Evolutionary conservation across 2,888 invertebrate species (phyloP), one percentile per base, ranked within the genome.

Genomic region (Drosophila eohydei): DNA sequence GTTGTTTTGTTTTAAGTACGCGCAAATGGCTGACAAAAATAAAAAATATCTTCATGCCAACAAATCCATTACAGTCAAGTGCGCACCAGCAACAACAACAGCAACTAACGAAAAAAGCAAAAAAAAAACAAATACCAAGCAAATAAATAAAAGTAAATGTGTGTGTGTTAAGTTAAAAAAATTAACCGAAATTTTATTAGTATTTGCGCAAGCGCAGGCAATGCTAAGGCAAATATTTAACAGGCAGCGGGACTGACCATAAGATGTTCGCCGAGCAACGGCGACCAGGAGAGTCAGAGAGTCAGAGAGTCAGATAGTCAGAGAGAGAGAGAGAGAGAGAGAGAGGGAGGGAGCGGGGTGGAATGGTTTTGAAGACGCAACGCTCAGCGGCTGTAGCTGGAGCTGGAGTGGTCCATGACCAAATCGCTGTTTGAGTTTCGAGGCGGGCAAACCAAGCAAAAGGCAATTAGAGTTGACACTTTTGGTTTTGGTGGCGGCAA

Each of bases 171-270:
- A 89, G 75, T 86, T 89, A 75, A 81, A 82, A 89, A 91, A 91
- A 91, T 91, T 91, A 91, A 90, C 92, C 91, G 84, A 92, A 92
- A 91, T 92, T 92, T 91, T 92, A 91, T 91, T 90, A 89, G 89
- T 92, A 90, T 92, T 92, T 89, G 88, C 91, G 86, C 90, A 87
- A 87, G 88, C 90, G 86, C 86, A 90, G 90, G 78, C 86, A 83
- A 89, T 90, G 91, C 83, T 80, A 88, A 78, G 69, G 74, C 77
- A 88, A 90, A 88, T 88, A 88, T 88, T 88, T 88, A 81, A 90
- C 76, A 62, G 79, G 67, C 78, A 77, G 68, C 74, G 75, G 75
- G 69, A 74, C 71, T 80, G 83, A 83, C 88, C 84, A 81, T 65
- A 82, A 80, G 86, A 79, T 70, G 73, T 81, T 81, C 34, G 78